phyloP scores from a whole-genome alignment of 2,113 vertebrate species.

The Sminthopsis crassicaudata region DNA sequence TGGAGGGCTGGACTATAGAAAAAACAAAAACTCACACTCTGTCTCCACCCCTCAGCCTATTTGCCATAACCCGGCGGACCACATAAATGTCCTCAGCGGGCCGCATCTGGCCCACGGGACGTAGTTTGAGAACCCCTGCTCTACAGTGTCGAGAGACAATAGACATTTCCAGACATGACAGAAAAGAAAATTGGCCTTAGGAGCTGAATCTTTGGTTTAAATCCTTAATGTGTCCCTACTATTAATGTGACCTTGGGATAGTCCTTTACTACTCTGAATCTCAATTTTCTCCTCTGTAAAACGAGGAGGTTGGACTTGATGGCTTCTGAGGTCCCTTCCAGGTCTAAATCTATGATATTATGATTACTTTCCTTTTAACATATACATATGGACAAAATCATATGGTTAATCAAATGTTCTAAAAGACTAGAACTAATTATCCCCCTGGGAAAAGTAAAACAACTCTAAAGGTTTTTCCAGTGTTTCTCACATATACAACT shows the following conservation, averaged over 20 bases:
- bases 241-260: neutral
- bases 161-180: neutral
- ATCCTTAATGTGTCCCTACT: neutral
- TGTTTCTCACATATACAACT: constrained; percentile 8
- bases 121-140: no score
- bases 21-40: no score
- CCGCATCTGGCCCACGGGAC: no score
- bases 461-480: constrained; percentile 28
- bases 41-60: no score
- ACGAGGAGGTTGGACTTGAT: neutral
- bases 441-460: neutral
- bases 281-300: neutral
- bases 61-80: no score
- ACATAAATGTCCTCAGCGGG: no score
- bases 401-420: constrained; percentile 1
- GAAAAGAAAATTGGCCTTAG: neutral
- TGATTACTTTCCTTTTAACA: neutral
- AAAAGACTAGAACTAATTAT: constrained; percentile 30
- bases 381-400: constrained; percentile 28
- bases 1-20: no score
- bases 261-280: neutral
- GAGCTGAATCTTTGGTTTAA: neutral
- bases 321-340: neutral
- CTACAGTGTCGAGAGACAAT: neutral
- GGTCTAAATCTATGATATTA: neutral